Evolutionary conservation across 2,888 invertebrate species (phyloP).

Genomic region (Cosmia trapezina): DNA sequence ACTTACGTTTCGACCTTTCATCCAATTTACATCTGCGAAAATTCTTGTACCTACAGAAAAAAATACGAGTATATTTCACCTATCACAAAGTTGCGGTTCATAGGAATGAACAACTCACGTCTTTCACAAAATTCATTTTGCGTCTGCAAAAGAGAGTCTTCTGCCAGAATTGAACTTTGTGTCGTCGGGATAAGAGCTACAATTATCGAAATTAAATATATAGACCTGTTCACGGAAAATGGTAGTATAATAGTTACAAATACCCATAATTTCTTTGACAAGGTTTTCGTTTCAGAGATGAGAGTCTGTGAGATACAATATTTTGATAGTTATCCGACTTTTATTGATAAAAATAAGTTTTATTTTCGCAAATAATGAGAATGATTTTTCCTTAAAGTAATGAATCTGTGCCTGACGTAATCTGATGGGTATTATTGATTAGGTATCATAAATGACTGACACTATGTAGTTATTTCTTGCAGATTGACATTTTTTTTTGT

Average conservation of each 20-base stretch:
- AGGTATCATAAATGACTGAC: constrained; percentile 46
- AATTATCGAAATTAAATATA: constrained; percentile 1
- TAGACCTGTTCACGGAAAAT: background rate
- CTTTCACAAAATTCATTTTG: constrained; percentile 19
- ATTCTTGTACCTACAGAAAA: constrained; percentile 45
- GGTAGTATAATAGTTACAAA: constrained; percentile 36
- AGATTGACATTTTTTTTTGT: constrained; percentile 10
- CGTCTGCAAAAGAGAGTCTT: background rate
- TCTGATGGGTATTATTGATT: constrained; percentile 38
- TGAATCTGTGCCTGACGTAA: constrained; percentile 27
- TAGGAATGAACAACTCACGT: constrained; percentile 28
- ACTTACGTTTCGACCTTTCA: constrained; percentile 34
- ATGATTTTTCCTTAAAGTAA: constrained; percentile 43
- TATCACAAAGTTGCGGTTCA: constrained; percentile 33
- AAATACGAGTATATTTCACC: constrained; percentile 51
- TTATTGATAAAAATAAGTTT: constrained; percentile 57
- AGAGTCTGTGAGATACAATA: constrained; percentile 46
- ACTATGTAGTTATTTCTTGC: constrained; percentile 22
- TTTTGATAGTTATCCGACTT: constrained; percentile 59
- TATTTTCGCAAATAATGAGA: constrained; percentile 44
- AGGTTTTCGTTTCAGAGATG: constrained; percentile 65
- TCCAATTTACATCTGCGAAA: constrained; percentile 64
- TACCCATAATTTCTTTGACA: constrained; percentile 68
- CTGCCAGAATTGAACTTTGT: constrained; percentile 12
- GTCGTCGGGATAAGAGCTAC: background rate